A percentile compares a stretch with the other conserved stretches of the same genome.
Evolutionary conservation across 2,888 invertebrate genomes (phyloP).

Genomic region (Proisotoma minuta): DNA sequence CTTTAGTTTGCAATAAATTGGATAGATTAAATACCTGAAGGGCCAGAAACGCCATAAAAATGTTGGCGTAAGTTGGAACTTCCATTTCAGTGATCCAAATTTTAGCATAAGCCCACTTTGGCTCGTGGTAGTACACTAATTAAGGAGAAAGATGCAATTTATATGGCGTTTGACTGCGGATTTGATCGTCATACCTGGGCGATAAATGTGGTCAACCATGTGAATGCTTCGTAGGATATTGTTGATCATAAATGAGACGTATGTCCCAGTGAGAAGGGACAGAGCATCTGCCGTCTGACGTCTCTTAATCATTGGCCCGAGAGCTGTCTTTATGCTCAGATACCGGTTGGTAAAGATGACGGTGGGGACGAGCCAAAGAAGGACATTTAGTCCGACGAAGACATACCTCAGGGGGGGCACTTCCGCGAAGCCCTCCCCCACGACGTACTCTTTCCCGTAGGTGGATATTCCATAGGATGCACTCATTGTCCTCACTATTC

Average conservation of each 20-base stretch:
- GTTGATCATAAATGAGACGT: slow-evolving; percentile 14
- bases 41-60: neutral
- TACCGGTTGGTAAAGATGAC: neutral
- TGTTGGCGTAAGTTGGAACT: slow-evolving; percentile 8
- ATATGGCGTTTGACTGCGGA: neutral
- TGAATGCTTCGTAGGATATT: slow-evolving; percentile 9
- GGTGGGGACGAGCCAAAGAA: neutral
- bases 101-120: slow-evolving; percentile 19
- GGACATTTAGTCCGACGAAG: slow-evolving; percentile 8
- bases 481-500: neutral
- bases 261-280: neutral
- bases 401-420: neutral
- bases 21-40: too few species aligned
- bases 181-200: neutral
- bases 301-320: neutral
- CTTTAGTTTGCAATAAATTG: too few species aligned
- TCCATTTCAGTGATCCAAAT: slow-evolving; percentile 10
- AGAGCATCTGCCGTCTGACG: neutral
- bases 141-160: neutral
- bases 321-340: neutral
- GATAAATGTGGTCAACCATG: slow-evolving; percentile 18
- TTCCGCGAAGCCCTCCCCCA: slow-evolving; percentile 7
- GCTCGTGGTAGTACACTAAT: slow-evolving; percentile 19
- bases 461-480: slow-evolving; percentile 14
- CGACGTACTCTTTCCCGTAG: slow-evolving; percentile 6